A percentile compares a stretch with the other conserved stretches of the same genome.
These are phyloP conservation scores for Zonitis immaculata DNA, from an alignment of 2,888 invertebrate genomes.

Conservation along the genomic window DNA sequence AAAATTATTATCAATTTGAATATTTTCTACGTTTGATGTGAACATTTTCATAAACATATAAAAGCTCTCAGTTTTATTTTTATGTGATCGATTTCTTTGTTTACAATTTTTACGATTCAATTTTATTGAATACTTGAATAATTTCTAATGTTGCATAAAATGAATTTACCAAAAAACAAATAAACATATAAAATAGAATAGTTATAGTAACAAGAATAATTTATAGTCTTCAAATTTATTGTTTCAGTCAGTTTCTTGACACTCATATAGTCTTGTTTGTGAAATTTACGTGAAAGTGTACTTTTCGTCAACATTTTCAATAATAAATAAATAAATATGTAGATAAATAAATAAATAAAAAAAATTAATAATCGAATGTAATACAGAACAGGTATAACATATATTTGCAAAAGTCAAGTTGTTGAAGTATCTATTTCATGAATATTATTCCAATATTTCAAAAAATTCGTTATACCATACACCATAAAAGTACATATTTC, in stretches of 20 bases:
- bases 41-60: no score
- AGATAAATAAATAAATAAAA: background rate
- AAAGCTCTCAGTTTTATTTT: no score
- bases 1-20: no score
- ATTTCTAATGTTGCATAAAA: conserved; percentile 9
- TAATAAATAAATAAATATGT: no score
- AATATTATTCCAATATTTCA: background rate
- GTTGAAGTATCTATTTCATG: background rate
- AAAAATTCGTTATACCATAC: background rate
- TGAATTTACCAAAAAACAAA: background rate
- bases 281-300: conserved; percentile 11
- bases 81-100: conserved; percentile 18
- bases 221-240: conserved; percentile 12
- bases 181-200: background rate
- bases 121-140: conserved; percentile 23
- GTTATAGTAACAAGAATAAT: background rate
- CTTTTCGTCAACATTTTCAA: background rate
- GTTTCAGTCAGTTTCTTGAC: conserved; percentile 14
- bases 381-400: background rate
- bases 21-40: no score
- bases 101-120: conserved; percentile 20
- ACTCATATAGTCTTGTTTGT: conserved; percentile 6
- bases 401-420: background rate
- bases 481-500: background rate
- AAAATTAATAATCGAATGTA: no score